A percentile compares a stretch with the other conserved stretches of the same genome.
phyloP scores from a whole-genome alignment of 1,140 invertebrate genomes.

The Ips nitidus region DNA sequence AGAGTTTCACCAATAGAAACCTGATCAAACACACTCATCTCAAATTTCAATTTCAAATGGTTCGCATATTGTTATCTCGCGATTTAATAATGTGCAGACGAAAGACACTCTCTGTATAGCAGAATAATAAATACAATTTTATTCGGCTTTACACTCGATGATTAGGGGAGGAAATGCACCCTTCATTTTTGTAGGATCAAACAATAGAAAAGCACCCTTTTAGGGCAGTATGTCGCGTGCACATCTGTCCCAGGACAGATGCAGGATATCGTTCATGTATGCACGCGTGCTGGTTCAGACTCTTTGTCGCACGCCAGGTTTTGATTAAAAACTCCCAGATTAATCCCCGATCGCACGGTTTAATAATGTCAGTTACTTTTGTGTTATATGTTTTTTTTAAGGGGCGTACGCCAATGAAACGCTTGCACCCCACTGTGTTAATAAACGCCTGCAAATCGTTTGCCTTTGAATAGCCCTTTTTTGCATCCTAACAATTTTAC shows the following conservation, averaged over 20 bases:
- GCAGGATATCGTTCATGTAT: slow-evolving; percentile 15
- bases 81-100: too few species aligned
- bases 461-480: background rate
- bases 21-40: too few species aligned
- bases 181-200: slow-evolving; percentile 18
- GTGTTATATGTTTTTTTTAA: background rate
- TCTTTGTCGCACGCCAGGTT: slow-evolving; percentile 28
- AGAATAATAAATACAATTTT: slow-evolving; percentile 3
- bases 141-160: slow-evolving; percentile 1
- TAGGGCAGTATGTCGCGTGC: slow-evolving; percentile 36
- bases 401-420: background rate
- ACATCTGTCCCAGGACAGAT: slow-evolving; percentile 31
- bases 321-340: slow-evolving; percentile 22
- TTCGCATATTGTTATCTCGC: too few species aligned
- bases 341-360: slow-evolving; percentile 12
- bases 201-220: slow-evolving; percentile 32
- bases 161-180: slow-evolving; percentile 30
- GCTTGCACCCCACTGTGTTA: background rate
- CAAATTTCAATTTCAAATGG: too few species aligned
- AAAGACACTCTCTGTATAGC: background rate
- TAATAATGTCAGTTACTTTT: background rate
- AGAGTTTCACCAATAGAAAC: too few species aligned
- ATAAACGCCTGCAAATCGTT: slow-evolving; percentile 18
- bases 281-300: slow-evolving; percentile 14
- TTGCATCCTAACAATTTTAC: too few species aligned